A percentile compares a stretch with the other conserved stretches of the same genome.
Evolutionary conservation across 2,797 vertebrate species (phyloP).

Genomic region (Chelon labrosus): DNA sequence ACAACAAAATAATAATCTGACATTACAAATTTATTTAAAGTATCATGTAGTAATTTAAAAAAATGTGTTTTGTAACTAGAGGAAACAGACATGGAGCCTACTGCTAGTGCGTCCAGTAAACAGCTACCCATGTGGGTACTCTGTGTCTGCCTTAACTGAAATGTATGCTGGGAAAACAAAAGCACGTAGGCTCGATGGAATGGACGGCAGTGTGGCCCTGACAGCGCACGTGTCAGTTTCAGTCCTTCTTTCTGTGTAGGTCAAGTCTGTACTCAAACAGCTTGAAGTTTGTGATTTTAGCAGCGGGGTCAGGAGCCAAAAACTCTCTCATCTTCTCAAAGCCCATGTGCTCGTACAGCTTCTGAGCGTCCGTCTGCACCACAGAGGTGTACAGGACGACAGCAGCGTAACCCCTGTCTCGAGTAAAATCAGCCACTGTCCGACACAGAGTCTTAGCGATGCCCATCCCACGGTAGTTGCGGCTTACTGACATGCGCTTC

Average conservation of each 20-base stretch:
- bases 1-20: neutral
- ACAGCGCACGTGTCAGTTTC: constrained; percentile 4
- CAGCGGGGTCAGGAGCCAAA: constrained; percentile 60
- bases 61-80: neutral
- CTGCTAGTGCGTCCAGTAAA: constrained; percentile 5
- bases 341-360: constrained; percentile 86
- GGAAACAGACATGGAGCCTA: neutral
- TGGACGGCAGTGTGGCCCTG: neutral
- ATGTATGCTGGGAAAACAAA: constrained; percentile 22
- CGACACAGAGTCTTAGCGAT: constrained; percentile 83
- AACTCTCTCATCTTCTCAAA: constrained; percentile 75
- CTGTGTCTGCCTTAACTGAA: neutral
- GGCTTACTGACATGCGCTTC: constrained; percentile 85
- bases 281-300: constrained; percentile 81
- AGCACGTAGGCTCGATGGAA: neutral
- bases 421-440: constrained; percentile 82
- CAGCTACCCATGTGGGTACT: neutral
- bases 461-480: constrained; percentile 82
- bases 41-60: neutral
- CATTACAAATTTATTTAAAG: neutral
- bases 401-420: constrained; percentile 66
- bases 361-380: constrained; percentile 86
- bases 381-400: constrained; percentile 85
- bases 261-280: constrained; percentile 84
- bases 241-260: constrained; percentile 49